Evolutionary conservation across 2,113 vertebrate species (phyloP).

Genomic region (Neoarius graeffei): DNA sequence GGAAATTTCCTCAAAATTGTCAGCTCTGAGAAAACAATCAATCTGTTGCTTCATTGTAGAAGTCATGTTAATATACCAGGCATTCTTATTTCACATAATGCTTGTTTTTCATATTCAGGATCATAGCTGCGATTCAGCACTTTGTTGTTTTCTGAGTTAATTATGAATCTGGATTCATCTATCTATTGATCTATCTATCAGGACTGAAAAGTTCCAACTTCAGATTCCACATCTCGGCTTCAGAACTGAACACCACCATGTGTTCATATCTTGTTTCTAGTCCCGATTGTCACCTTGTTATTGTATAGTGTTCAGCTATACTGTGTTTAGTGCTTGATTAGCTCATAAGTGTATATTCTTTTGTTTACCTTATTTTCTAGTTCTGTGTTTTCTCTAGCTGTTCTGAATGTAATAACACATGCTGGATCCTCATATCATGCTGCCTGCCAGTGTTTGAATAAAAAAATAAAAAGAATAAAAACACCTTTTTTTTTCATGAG

Average conservation of each 20-base stretch:
- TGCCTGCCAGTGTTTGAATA: too few relatives aligned
- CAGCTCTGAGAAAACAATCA: not conserved
- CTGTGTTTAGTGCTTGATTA: not conserved
- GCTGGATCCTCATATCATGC: not conserved
- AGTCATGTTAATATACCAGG: not conserved
- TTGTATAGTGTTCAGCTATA: not conserved
- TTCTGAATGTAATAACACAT: not conserved
- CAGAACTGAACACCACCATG: not conserved
- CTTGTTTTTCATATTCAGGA: not conserved
- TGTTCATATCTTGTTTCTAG: not conserved
- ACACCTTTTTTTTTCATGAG: not conserved
- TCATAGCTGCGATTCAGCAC: not conserved
- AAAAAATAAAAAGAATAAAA: not conserved
- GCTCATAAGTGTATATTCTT: too few relatives aligned
- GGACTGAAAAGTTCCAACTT: not conserved
- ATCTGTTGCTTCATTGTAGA: not conserved
- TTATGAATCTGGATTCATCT: not conserved
- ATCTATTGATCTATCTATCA: not conserved
- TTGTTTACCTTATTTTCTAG: not conserved
- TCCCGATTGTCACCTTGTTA: not conserved
- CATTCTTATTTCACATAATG: not conserved
- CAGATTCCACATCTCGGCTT: not conserved
- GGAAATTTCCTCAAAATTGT: not conserved
- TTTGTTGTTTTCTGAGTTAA: not conserved
- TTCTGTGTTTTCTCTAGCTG: not conserved